Percentiles rank a stretch among this genome's conserved stretches.
These are phyloP conservation scores for Bombus huntii DNA, from an alignment of 1,140 invertebrate genomes.

Conservation along the genomic window DNA sequence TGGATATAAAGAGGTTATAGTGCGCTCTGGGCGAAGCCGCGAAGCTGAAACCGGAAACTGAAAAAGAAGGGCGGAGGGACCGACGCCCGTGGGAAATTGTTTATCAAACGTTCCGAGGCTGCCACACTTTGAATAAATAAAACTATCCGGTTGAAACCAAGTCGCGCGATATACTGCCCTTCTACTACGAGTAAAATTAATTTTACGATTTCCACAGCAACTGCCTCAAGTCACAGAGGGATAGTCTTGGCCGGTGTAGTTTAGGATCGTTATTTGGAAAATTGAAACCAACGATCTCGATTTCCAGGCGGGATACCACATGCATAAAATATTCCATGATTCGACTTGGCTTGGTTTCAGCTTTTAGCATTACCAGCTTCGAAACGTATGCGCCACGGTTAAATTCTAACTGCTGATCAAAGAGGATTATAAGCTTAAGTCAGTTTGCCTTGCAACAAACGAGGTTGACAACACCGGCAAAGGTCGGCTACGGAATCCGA, in stretches of 20 bases:
- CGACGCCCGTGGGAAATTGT: neutral
- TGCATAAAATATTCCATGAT: slow-evolving; percentile 58
- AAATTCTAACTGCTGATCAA: slow-evolving; percentile 57
- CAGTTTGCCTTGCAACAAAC: slow-evolving; percentile 19
- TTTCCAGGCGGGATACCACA: slow-evolving; percentile 30
- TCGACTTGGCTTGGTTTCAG: slow-evolving; percentile 57
- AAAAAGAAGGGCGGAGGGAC: neutral
- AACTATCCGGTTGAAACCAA: neutral
- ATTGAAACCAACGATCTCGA: slow-evolving; percentile 46
- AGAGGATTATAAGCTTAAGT: slow-evolving; percentile 53
- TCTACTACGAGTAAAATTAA: slow-evolving; percentile 1
- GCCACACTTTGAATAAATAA: neutral
- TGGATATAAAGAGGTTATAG: slow-evolving; percentile 64
- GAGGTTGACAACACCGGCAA: neutral
- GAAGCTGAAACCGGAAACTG: neutral
- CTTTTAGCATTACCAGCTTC: slow-evolving; percentile 51
- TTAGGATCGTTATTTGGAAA: slow-evolving; percentile 54
- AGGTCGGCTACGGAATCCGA: neutral
- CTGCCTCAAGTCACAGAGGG: neutral
- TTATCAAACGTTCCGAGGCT: slow-evolving; percentile 40
- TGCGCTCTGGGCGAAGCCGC: neutral
- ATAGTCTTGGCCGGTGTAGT: slow-evolving; percentile 12
- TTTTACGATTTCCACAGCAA: neutral
- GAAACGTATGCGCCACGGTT: slow-evolving; percentile 47
- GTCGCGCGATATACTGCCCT: neutral